Conservation (phyloP, 2,888 invertebrate species). For the Polia nebulosa region DNA sequence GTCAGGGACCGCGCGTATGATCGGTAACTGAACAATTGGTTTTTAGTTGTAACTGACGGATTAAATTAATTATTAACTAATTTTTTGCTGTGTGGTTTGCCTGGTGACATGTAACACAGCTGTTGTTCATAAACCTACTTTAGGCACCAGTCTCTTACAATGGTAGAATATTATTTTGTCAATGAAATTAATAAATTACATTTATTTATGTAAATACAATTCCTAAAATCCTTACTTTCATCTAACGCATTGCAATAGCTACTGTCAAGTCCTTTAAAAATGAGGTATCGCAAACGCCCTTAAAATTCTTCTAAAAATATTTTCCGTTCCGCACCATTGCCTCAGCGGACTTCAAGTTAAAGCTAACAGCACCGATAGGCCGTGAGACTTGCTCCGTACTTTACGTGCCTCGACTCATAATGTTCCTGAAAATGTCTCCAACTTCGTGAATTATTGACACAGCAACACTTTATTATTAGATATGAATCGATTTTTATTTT, state of each 20-base stretch:
- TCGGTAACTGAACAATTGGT: too few species aligned
- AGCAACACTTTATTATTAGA: constrained; percentile 56
- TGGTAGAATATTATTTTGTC: too few species aligned
- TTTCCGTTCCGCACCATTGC: constrained; percentile 49
- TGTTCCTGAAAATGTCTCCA: constrained; percentile 40
- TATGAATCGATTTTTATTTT: constrained; percentile 53
- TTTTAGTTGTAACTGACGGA: too few species aligned
- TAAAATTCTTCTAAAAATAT: constrained; percentile 42
- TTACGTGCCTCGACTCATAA: constrained; percentile 64
- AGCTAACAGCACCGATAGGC: constrained; percentile 54
- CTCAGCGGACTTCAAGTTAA: constrained; percentile 44
- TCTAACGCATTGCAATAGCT: neutral
- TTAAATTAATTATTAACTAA: too few species aligned
- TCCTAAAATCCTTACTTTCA: too few species aligned
- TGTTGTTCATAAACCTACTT: too few species aligned
- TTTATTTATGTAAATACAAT: too few species aligned
- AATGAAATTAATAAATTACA: too few species aligned
- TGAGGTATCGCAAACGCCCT: neutral
- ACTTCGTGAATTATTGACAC: constrained; percentile 51
- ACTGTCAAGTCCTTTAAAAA: neutral
- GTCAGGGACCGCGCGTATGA: too few species aligned
- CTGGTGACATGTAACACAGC: too few species aligned
- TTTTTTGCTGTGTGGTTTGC: too few species aligned
- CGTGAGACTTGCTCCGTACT: constrained; percentile 52
- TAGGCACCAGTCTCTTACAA: too few species aligned